Evolutionary conservation across 2,797 vertebrate species (phyloP).

Genomic region (Aselliscus stoliczkanus): DNA sequence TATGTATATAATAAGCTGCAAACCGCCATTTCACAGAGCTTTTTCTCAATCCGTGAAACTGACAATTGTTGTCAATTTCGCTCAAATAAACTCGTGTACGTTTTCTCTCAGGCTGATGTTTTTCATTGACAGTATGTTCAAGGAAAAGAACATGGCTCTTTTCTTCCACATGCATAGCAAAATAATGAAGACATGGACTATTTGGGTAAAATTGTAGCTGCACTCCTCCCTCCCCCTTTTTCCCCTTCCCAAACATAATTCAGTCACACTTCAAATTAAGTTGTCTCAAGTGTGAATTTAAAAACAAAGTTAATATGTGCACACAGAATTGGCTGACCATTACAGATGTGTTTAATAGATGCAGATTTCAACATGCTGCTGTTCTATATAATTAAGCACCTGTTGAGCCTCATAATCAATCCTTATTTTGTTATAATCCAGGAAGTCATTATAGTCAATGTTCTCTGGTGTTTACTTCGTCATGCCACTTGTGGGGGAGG

Average conservation of each 20-base stretch:
- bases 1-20: no score
- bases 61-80: no score
- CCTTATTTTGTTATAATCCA: constrained; percentile 63
- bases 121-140: background rate
- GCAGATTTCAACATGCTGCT: constrained; percentile 46
- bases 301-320: constrained; percentile 68
- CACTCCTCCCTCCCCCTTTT: background rate
- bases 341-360: constrained; percentile 52
- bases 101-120: no score
- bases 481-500: background rate
- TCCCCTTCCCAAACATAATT: constrained; percentile 35
- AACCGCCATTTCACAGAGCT: no score
- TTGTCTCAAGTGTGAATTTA: constrained; percentile 48
- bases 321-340: constrained; percentile 46
- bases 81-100: no score
- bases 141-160: background rate
- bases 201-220: background rate
- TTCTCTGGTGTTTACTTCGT: constrained; percentile 6
- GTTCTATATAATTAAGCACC: constrained; percentile 69
- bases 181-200: background rate
- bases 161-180: background rate
- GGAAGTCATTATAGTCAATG: constrained; percentile 44
- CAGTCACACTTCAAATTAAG: constrained; percentile 62
- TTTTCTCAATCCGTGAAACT: no score
- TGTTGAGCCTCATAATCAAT: constrained; percentile 67